Percentiles rank a stretch among this genome's conserved stretches.
Evolutionary conservation across 2,113 vertebrate genomes (phyloP).

Genomic region (Gnathonemus echidnorhynchus): DNA sequence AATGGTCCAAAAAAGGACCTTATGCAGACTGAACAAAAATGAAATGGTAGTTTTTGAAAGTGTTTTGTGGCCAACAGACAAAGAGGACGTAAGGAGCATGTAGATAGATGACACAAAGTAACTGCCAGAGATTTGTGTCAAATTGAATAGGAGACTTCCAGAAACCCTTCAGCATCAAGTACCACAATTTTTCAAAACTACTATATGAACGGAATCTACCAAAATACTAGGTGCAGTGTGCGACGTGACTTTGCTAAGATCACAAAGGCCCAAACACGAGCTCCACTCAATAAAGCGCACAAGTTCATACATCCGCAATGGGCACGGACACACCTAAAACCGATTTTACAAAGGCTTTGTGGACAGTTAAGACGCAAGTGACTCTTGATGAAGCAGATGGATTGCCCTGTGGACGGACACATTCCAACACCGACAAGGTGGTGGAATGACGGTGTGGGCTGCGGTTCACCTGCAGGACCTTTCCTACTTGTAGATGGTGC

Average conservation of each 20-base stretch:
- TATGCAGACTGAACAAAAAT: not conserved
- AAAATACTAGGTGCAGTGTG: too few relatives aligned
- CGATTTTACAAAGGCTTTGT: too few relatives aligned
- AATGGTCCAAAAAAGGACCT: not conserved
- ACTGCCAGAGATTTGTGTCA: not conserved
- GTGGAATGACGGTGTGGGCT: too few relatives aligned
- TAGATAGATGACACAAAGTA: not conserved
- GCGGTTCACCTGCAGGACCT: too few relatives aligned
- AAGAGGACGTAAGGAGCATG: not conserved
- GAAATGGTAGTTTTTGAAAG: not conserved
- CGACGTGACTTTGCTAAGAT: not conserved
- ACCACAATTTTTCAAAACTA: not conserved
- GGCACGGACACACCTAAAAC: not conserved
- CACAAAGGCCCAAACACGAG: not conserved
- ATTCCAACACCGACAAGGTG: too few relatives aligned
- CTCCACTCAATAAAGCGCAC: not conserved
- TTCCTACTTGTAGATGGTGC: too few relatives aligned
- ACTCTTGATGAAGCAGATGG: too few relatives aligned
- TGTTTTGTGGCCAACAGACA: not conserved
- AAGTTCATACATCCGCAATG: not conserved
- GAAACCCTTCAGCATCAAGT: not conserved
- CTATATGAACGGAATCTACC: not conserved
- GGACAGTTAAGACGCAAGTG: too few relatives aligned
- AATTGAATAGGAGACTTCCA: not conserved
- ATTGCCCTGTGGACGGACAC: too few relatives aligned